phyloP scores from a whole-genome alignment of 2,797 vertebrate species.

The Lophotriccus pileatus region DNA sequence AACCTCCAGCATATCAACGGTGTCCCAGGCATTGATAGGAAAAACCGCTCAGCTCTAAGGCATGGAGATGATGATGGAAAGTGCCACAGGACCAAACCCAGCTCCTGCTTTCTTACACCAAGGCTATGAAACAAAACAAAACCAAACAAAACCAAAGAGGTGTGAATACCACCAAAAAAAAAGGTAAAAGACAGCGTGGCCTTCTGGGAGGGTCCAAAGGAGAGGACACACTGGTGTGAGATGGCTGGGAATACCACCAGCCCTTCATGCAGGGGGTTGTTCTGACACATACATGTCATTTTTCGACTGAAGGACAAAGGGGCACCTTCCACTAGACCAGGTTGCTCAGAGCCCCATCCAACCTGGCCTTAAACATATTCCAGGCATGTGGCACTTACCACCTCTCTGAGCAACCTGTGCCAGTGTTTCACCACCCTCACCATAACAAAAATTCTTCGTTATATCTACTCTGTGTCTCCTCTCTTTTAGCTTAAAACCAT shows the following conservation, averaged over 20 bases:
- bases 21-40: neutral
- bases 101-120: neutral
- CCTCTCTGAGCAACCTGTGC: neutral
- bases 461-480: neutral
- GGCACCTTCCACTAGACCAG: neutral
- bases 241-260: neutral
- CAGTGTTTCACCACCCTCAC: neutral
- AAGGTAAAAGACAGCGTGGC: neutral
- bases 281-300: neutral
- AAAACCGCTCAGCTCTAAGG: neutral
- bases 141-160: too few species aligned
- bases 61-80: neutral
- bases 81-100: neutral
- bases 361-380: neutral
- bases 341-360: neutral
- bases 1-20: neutral
- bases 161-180: neutral
- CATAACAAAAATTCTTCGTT: neutral
- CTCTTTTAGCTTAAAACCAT: neutral
- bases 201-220: neutral
- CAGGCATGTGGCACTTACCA: neutral
- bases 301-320: neutral
- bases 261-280: neutral
- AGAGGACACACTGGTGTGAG: neutral
- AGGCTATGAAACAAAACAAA: fast-evolving